Evolutionary conservation across 2,888 invertebrate species (phyloP).

Genomic region (Neocrepidodera transversa): DNA sequence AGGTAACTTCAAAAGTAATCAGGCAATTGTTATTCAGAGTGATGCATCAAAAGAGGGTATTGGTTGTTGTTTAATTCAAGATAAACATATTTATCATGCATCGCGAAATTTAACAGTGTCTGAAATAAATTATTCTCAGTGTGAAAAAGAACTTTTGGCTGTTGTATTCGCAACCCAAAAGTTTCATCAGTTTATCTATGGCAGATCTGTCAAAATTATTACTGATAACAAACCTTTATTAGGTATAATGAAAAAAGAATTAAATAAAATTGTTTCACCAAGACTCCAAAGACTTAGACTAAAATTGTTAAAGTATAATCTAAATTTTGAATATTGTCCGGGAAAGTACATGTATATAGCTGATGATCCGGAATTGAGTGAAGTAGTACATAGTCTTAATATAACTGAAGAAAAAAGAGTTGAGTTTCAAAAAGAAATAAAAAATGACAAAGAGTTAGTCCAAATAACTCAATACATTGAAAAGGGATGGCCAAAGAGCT

Average conservation of each 20-base stretch:
- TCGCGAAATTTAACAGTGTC: slow-evolving; percentile 45
- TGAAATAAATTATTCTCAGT: slow-evolving; percentile 44
- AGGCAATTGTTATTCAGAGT: not conserved
- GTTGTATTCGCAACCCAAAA: slow-evolving; percentile 47
- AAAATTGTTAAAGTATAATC: too few species aligned
- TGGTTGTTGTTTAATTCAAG: slow-evolving; percentile 1
- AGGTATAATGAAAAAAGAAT: slow-evolving; percentile 34
- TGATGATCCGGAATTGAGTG: not conserved
- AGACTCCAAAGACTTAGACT: slow-evolving; percentile 38
- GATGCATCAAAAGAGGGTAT: not conserved
- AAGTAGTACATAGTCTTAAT: slow-evolving; percentile 6
- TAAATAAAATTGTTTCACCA: slow-evolving; percentile 19
- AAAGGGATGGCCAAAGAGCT: too few species aligned
- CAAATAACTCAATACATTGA: too few species aligned
- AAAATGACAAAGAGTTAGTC: too few species aligned
- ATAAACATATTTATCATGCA: slow-evolving; percentile 40
- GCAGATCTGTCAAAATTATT: slow-evolving; percentile 43
- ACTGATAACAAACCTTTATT: slow-evolving; percentile 49
- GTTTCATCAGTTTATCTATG: slow-evolving; percentile 50
- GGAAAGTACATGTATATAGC: slow-evolving; percentile 38
- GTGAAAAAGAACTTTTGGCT: slow-evolving; percentile 47
- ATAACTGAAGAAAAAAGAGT: too few species aligned
- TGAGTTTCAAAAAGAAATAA: too few species aligned
- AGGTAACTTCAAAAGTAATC: not conserved
- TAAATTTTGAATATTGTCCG: slow-evolving; percentile 39